Evolutionary conservation across 2,113 vertebrate genomes (phyloP), one percentile per base, ranked within the genome.

Genomic region (human): DNA sequence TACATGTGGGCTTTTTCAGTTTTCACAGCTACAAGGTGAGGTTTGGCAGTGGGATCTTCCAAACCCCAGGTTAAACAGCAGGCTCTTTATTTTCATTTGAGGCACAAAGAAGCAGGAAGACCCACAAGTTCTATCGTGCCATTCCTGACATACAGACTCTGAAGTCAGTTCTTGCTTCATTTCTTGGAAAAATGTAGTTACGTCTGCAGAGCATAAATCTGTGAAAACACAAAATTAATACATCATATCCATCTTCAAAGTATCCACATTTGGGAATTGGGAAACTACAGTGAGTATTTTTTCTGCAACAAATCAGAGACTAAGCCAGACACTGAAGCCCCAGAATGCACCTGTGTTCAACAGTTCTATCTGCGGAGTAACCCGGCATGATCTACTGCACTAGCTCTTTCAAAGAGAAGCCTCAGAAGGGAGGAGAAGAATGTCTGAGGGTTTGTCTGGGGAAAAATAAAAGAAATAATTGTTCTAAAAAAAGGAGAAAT

Each of bases 381-480:
- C 57, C 78, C 81, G 13, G 72, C 10, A 25, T 90, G 94, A 98
- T 95, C 93, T 97, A 90, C 73, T 55, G 72, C 80, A 2, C 95
- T 40, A 75, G 9, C 38, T 75, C 61, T 66, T 89, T 66, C 83
- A 48, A 87, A 87, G 50, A 96, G 86, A 40, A 80, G 68, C 83
- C 92, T 38, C 57, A 18, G 75, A 98, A 97, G 96, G 70, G 95
- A 97, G 88, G 92, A 96, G 92, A 89, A 90, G 92, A 93, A 93
- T 95, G 97, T 95, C 97, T 96, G 45, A 73, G 83, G 55, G 73
- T 91, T 73, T 94, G 22, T 95, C 96, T 95, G 79, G 96, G 97
- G 96, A 32, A 90, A 98, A 97, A 90, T 94, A 97, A 89, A 98
- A 96, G 95, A 97, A 97, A 97, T 97, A 97, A 98, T 98, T 97